Conservation (phyloP, 2,113 vertebrate genomes). For the Crotalus horridus region DNA sequence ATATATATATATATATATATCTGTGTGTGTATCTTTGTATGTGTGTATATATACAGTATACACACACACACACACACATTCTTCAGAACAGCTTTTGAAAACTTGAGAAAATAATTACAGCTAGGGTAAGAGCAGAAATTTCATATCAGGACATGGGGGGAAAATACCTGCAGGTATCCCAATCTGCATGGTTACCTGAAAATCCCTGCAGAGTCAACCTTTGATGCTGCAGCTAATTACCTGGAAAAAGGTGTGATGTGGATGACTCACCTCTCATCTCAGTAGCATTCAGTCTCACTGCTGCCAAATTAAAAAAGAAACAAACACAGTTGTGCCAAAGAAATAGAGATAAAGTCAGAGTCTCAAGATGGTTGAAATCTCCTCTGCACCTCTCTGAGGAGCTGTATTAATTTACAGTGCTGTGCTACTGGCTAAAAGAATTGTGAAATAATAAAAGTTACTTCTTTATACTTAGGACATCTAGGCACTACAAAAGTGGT, state of each 20-base stretch:
- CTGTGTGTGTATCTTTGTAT: too few species aligned
- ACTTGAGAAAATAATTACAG: constrained; percentile 56
- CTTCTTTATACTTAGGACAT: constrained; percentile 2
- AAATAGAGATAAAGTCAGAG: neutral
- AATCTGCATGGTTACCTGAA: constrained; percentile 38
- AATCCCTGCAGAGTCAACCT: constrained; percentile 32
- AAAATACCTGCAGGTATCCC: constrained; percentile 11
- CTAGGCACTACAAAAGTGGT: neutral
- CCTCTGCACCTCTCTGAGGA: constrained; percentile 39
- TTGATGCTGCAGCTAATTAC: constrained; percentile 53
- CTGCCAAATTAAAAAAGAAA: constrained; percentile 50
- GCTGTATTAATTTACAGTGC: constrained; percentile 40
- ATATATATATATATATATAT: too few species aligned
- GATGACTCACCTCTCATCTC: constrained; percentile 46
- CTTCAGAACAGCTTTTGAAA: constrained; percentile 50
- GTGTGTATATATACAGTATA: too few species aligned
- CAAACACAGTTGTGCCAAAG: constrained; percentile 38
- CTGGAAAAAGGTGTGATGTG: constrained; percentile 41
- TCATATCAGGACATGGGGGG: neutral
- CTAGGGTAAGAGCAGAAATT: constrained; percentile 44
- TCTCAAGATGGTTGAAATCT: constrained; percentile 31
- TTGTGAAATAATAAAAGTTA: constrained; percentile 31
- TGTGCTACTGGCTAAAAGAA: constrained; percentile 31
- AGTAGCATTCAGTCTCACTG: constrained; percentile 49
- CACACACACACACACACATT: neutral